Conservation (phyloP, 2,888 invertebrate genomes). For the Ormyrus pomaceus region DNA sequence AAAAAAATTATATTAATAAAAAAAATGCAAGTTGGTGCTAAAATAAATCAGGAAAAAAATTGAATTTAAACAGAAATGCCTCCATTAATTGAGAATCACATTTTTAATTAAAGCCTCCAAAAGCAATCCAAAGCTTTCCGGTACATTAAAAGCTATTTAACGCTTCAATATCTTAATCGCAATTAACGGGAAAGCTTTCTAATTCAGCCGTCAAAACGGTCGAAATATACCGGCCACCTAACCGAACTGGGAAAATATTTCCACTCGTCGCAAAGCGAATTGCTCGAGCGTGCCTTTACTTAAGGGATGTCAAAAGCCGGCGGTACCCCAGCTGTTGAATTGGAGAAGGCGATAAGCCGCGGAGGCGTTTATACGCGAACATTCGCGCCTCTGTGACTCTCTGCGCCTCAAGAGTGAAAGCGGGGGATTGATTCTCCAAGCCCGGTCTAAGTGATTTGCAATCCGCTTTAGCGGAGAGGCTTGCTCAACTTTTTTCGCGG, state of each 20-base stretch:
- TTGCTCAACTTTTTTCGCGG: slow-evolving; percentile 59
- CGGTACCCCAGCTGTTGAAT: slow-evolving; percentile 9
- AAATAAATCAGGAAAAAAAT: too few species aligned
- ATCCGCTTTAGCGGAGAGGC: slow-evolving; percentile 60
- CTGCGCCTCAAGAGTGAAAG: neutral
- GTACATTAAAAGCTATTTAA: too few species aligned
- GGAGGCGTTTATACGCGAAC: slow-evolving; percentile 22
- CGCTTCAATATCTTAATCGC: too few species aligned
- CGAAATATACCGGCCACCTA: too few species aligned
- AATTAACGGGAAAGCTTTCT: neutral
- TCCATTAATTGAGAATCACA: too few species aligned
- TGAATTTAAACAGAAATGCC: too few species aligned
- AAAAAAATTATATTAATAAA: too few species aligned
- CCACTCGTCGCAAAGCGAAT: neutral
- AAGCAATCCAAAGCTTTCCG: too few species aligned
- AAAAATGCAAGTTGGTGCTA: too few species aligned
- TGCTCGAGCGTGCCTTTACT: slow-evolving; percentile 26
- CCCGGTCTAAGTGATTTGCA: slow-evolving; percentile 60
- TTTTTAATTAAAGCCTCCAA: too few species aligned
- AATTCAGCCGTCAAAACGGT: neutral
- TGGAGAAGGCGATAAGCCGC: slow-evolving; percentile 32
- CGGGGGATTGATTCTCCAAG: slow-evolving; percentile 58
- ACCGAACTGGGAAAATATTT: neutral
- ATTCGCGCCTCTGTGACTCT: slow-evolving; percentile 3
- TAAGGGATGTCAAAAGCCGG: slow-evolving; percentile 16